phyloP scores from a whole-genome alignment of 2,797 vertebrate genomes.

The Malacoraja senta region DNA sequence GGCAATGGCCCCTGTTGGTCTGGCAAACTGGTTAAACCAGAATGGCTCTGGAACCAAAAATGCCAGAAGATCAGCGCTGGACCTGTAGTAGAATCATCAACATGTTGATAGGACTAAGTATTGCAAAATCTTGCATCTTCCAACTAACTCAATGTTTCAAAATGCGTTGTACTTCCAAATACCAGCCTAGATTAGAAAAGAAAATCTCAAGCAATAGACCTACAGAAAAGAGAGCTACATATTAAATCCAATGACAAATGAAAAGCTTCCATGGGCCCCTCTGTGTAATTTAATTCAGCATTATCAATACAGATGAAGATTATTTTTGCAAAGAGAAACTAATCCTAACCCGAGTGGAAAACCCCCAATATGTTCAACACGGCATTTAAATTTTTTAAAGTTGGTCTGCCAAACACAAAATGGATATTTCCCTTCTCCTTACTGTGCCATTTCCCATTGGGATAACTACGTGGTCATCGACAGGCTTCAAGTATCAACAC shows the following conservation, averaged over 20 bases:
- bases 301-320: not conserved
- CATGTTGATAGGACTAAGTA: too few relatives aligned
- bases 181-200: not conserved
- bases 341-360: too few relatives aligned
- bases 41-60: too few relatives aligned
- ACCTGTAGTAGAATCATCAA: too few relatives aligned
- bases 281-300: not conserved
- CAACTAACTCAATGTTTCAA: not conserved
- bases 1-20: too few relatives aligned
- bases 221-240: not conserved
- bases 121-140: not conserved
- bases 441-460: not conserved
- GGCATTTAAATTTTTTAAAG: not conserved
- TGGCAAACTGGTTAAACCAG: too few relatives aligned
- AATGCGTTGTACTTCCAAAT: too few relatives aligned
- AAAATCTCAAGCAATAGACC: not conserved
- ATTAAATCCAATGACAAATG: not conserved
- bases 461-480: not conserved
- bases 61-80: too few relatives aligned
- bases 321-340: not conserved
- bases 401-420: not conserved
- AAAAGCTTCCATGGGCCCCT: not conserved
- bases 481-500: not conserved
- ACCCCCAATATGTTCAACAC: not conserved
- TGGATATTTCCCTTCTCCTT: not conserved